A percentile compares a stretch with the other conserved stretches of the same genome.
phyloP scores from a whole-genome alignment of 2,797 vertebrate species.

The Darevskia nairensis region DNA sequence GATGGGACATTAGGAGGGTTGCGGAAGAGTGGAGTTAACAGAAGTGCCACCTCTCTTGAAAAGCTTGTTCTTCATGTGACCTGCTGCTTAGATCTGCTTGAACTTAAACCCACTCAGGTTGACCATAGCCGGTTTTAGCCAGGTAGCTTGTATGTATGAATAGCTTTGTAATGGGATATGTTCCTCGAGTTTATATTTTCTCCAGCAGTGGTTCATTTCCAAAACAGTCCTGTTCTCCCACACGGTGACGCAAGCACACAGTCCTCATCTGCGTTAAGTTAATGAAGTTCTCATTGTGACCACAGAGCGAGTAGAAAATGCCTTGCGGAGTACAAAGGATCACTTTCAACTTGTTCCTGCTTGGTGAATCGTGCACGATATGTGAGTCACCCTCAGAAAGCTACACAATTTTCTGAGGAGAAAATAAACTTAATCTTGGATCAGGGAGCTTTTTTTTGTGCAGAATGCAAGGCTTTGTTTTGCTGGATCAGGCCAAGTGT shows the following conservation, averaged over 20 bases:
- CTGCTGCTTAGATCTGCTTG: background rate
- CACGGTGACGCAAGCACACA: background rate
- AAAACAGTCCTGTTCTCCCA: background rate
- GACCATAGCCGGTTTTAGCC: background rate
- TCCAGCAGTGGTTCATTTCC: background rate
- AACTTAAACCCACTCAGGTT: background rate
- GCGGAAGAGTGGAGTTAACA: background rate
- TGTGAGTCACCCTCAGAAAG: background rate
- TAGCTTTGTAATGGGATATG: background rate
- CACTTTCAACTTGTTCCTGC: background rate
- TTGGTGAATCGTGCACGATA: background rate
- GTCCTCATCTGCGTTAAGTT: background rate
- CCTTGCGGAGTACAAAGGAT: background rate
- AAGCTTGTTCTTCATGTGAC: constrained; percentile 17
- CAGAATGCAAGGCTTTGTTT: background rate
- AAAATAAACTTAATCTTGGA: background rate
- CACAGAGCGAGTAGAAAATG: background rate
- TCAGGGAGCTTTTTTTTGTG: background rate
- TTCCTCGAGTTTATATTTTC: background rate
- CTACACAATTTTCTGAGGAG: background rate
- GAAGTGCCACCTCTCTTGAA: constrained; percentile 2
- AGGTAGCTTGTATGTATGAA: background rate
- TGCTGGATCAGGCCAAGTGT: background rate
- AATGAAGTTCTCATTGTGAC: background rate
- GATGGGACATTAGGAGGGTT: constrained; percentile 4